These are phyloP conservation scores for Lypha dubia DNA, from an alignment of 2,888 invertebrate species.

Conservation along the genomic window DNA sequence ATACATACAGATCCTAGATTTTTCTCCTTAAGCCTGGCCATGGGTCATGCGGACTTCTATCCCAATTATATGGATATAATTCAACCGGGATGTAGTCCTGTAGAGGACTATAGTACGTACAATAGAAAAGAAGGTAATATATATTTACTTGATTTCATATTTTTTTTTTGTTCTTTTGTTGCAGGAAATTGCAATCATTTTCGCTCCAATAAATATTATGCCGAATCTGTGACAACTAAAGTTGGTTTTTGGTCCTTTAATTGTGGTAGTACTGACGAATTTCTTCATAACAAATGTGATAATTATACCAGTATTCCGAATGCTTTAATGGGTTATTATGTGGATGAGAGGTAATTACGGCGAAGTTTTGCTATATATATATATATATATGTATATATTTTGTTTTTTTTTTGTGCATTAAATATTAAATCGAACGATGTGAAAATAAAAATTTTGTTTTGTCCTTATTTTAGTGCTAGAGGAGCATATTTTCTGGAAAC, in stretches of 20 bases:
- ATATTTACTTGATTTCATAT: too few relatives aligned
- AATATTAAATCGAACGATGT: too few relatives aligned
- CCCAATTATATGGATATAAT: slow-evolving; percentile 84
- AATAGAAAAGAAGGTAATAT: neutral
- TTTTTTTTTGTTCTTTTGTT: slow-evolving; percentile 63
- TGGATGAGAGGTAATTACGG: slow-evolving; percentile 82
- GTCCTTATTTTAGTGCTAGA: slow-evolving; percentile 80
- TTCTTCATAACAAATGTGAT: slow-evolving; percentile 84
- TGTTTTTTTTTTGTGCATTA: too few relatives aligned
- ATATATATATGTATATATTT: too few relatives aligned
- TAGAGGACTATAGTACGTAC: slow-evolving; percentile 74
- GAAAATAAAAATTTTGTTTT: neutral
- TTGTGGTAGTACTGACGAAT: slow-evolving; percentile 84
- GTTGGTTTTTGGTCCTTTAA: slow-evolving; percentile 85
- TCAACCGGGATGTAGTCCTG: slow-evolving; percentile 85
- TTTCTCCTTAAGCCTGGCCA: slow-evolving; percentile 85
- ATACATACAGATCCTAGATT: slow-evolving; percentile 86
- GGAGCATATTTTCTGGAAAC: slow-evolving; percentile 84
- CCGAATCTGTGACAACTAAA: slow-evolving; percentile 84
- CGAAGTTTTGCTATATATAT: too few relatives aligned
- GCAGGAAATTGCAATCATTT: slow-evolving; percentile 85
- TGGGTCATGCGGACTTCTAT: slow-evolving; percentile 86
- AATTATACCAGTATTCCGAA: slow-evolving; percentile 73
- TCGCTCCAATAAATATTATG: slow-evolving; percentile 85
- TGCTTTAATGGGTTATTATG: slow-evolving; percentile 85